phyloP scores from a whole-genome alignment of 1,140 invertebrate genomes.

The Drosophila bipectinata region DNA sequence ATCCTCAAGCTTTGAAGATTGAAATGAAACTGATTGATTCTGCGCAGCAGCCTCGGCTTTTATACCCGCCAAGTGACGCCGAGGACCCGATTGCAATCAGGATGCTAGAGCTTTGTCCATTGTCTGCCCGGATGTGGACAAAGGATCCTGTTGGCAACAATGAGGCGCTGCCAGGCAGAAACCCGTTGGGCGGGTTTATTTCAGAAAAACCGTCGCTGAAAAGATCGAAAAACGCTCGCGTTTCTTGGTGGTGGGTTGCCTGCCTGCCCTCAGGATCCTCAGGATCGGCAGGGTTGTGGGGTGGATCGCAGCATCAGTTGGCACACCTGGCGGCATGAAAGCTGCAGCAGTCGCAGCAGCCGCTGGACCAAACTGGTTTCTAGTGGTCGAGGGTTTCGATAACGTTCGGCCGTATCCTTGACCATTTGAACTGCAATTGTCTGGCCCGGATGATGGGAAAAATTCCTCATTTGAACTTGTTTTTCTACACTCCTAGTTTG shows the following conservation, averaged over 20 bases:
- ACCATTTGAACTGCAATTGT: conserved; percentile 82
- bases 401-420: conserved; percentile 69
- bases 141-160: conserved; percentile 59
- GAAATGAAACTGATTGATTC: conserved; percentile 84
- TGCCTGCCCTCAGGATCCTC: conserved; percentile 10
- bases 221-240: conserved; percentile 66
- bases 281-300: conserved; percentile 30
- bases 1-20: conserved; percentile 77
- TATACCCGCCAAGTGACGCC: conserved; percentile 63
- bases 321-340: conserved; percentile 69
- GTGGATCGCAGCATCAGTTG: conserved; percentile 53
- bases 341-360: conserved; percentile 59
- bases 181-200: conserved; percentile 80
- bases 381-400: conserved; percentile 30
- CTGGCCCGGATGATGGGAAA: conserved; percentile 68
- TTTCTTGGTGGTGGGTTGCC: conserved; percentile 62
- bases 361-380: conserved; percentile 66
- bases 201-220: conserved; percentile 67
- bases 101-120: conserved; percentile 74
- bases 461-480: conserved; percentile 55
- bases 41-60: conserved; percentile 74
- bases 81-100: conserved; percentile 52
- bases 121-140: conserved; percentile 72
- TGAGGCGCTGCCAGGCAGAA: conserved; percentile 26
- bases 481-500: conserved; percentile 22